Evolutionary conservation across 2,113 vertebrate genomes (phyloP).

Genomic region (crab-eating macaque (Macaca fascicularis)): T2T-MFA8v1.1 NC_088381.1:92601501-92602000

Average conservation of each 20-base stretch:
- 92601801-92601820: background rate
- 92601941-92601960: conserved; percentile 55
- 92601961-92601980: conserved; percentile 60
- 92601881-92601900: conserved; percentile 46
- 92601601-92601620: background rate
- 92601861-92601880: conserved; percentile 61
- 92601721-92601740: background rate
- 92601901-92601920: conserved; percentile 64
- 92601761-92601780: background rate
- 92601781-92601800: background rate
- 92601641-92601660: background rate
- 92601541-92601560: background rate
- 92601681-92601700: background rate
- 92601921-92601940: conserved; percentile 68
- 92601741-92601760: background rate
- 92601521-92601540: background rate
- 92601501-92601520: background rate
- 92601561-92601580: background rate
- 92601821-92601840: background rate
- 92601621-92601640: background rate
- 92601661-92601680: background rate
- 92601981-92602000: conserved; percentile 56
- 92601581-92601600: background rate
- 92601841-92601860: conserved; percentile 50
- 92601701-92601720: background rate